Conservation (phyloP, 2,797 vertebrate genomes). For the Iguana delicatissima region DNA sequence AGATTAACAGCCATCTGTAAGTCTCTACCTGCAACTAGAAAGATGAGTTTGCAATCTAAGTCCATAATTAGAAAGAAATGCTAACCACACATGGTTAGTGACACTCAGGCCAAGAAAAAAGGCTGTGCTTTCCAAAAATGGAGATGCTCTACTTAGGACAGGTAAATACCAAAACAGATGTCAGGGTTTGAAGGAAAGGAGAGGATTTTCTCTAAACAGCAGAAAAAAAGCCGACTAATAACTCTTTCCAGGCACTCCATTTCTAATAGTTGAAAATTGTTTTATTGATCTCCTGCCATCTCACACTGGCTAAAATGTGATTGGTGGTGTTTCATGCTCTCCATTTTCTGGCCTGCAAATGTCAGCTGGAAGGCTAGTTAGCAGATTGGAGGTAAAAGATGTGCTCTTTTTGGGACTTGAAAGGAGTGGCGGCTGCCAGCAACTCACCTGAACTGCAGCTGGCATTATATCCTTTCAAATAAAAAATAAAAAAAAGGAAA, state of each 20-base stretch:
- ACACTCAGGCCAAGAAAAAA: not conserved
- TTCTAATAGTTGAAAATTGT: constrained; percentile 11
- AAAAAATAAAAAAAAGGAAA: not conserved
- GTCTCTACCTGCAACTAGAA: too few relatives aligned
- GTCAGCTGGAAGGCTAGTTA: not conserved
- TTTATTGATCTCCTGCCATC: constrained; percentile 20
- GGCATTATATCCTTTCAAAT: not conserved
- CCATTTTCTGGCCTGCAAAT: not conserved
- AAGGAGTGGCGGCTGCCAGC: not conserved
- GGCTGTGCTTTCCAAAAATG: not conserved
- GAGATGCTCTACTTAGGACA: not conserved
- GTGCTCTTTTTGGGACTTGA: not conserved
- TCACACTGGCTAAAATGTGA: not conserved
- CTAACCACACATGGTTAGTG: not conserved
- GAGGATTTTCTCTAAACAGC: not conserved
- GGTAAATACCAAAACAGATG: not conserved
- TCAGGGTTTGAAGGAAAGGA: not conserved
- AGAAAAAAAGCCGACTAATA: not conserved
- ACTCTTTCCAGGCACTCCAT: not conserved
- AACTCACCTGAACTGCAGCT: not conserved
- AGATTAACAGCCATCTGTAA: too few relatives aligned
- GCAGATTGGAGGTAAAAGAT: not conserved
- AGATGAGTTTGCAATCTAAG: too few relatives aligned
- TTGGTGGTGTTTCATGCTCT: not conserved
- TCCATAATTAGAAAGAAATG: not conserved